Conservation (phyloP, 2,797 vertebrate species). For the Oceanodroma leucorhoa region DNA sequence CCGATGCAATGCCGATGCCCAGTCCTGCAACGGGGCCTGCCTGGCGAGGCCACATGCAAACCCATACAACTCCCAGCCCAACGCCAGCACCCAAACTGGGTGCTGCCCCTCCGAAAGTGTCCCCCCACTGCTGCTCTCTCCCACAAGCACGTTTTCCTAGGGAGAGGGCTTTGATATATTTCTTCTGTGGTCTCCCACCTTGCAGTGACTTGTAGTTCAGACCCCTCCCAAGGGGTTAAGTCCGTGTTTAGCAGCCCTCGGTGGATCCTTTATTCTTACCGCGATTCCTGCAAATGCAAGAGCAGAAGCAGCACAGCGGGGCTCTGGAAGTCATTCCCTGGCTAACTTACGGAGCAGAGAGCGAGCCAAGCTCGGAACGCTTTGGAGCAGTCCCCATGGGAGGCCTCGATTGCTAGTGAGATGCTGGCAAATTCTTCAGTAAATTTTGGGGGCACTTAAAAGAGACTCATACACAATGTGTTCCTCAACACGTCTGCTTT, state of each 20-base stretch:
- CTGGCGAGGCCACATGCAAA: not conserved
- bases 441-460: slow-evolving; percentile 11
- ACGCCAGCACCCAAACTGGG: rapidly evolving
- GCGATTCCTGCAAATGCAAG: slow-evolving; percentile 30
- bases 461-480: not conserved
- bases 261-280: slow-evolving; percentile 3
- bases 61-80: not conserved
- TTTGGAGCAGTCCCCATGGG: not conserved
- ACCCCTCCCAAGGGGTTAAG: slow-evolving; percentile 25
- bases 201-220: not conserved
- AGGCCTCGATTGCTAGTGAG: not conserved
- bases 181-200: not conserved
- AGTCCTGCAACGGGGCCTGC: not conserved
- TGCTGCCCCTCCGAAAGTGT: not conserved
- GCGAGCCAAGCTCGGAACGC: not conserved
- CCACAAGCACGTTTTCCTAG: not conserved
- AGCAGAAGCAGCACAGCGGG: slow-evolving; percentile 25
- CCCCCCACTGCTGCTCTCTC: not conserved
- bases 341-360: not conserved
- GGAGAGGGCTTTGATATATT: not conserved
- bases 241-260: not conserved
- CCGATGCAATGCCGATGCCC: not conserved
- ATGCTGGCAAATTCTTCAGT: not conserved
- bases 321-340: slow-evolving; percentile 35
- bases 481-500: not conserved